Evolutionary conservation across 1,140 invertebrate species (phyloP).

Genomic region (Drosophila ohnishii): DNA sequence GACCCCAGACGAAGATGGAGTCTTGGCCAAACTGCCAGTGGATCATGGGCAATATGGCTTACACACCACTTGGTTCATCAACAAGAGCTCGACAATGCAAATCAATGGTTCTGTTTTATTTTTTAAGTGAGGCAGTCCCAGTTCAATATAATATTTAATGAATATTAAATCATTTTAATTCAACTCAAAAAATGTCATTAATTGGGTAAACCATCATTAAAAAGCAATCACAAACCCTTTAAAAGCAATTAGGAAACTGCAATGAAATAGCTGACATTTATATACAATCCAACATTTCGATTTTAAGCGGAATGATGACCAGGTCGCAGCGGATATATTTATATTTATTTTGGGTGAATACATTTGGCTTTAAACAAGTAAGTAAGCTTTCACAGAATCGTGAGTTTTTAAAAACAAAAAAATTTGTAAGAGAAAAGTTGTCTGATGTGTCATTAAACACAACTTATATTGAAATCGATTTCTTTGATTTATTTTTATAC

Average conservation of each 20-base stretch:
- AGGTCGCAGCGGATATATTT: background rate
- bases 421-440: background rate
- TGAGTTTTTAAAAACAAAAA: background rate
- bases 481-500: background rate
- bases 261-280: background rate
- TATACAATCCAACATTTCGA: background rate
- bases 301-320: background rate
- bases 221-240: background rate
- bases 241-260: background rate
- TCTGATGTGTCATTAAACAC: background rate
- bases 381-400: background rate
- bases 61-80: constrained; percentile 12
- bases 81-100: constrained; percentile 1
- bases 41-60: constrained; percentile 36
- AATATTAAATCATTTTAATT: background rate
- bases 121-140: background rate
- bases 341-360: background rate
- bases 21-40: constrained; percentile 31
- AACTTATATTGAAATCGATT: background rate
- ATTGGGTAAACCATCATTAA: background rate
- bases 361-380: background rate
- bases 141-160: background rate
- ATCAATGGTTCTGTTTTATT: constrained; percentile 34
- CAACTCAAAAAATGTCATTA: background rate
- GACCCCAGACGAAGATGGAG: constrained; percentile 9